phyloP scores from a whole-genome alignment of 2,888 invertebrate species.

The Ypsolopha scabrella region DNA sequence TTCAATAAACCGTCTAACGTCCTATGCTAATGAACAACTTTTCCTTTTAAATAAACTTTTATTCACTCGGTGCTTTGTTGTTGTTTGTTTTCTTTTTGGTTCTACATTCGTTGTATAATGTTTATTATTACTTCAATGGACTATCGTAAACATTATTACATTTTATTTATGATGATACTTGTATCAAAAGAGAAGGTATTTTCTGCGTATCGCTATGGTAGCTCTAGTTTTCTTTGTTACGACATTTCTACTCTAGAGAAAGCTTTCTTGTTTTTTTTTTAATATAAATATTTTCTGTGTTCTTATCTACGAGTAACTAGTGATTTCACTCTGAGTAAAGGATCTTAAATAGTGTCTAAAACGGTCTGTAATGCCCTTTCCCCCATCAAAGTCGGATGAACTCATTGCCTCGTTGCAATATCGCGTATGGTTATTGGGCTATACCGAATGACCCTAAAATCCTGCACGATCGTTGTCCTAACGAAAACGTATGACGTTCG shows the following conservation, averaged over 20 bases:
- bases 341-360: neutral
- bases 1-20: constrained; percentile 61
- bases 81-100: constrained; percentile 22
- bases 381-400: neutral
- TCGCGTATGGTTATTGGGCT: constrained; percentile 3
- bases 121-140: constrained; percentile 10
- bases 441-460: constrained; percentile 7
- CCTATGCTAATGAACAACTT: constrained; percentile 51
- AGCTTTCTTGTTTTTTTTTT: no score
- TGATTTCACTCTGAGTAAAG: neutral
- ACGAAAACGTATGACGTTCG: constrained; percentile 10
- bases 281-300: no score
- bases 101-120: constrained; percentile 8
- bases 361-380: neutral
- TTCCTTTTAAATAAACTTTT: constrained; percentile 31
- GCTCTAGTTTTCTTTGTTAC: no score
- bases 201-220: no score
- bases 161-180: no score
- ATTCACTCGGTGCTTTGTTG: neutral
- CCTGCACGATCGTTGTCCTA: constrained; percentile 12
- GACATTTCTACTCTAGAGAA: no score
- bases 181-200: no score
- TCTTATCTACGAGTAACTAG: no score
- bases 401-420: neutral
- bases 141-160: neutral